Evolutionary conservation across 2,113 vertebrate genomes (phyloP).

Genomic region (Oreochromis tanganicae): DNA sequence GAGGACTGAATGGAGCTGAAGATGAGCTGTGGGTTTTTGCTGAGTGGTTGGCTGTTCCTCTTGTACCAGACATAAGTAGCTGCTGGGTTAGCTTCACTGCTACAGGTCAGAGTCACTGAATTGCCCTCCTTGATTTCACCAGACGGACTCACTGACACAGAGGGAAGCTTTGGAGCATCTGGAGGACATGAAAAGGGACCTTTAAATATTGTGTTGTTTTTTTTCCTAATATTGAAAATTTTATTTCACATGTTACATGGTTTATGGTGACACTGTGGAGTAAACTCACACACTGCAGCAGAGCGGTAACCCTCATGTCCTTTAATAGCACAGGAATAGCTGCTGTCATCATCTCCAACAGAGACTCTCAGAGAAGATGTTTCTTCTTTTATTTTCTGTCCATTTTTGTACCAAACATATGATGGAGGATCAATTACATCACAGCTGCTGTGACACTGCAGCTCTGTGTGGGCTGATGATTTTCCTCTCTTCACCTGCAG

Average conservation of each 20-base stretch:
- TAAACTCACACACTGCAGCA: neutral
- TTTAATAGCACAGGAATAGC: neutral
- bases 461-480: neutral
- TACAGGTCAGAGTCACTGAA: neutral
- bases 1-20: neutral
- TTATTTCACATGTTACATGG: neutral
- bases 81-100: neutral
- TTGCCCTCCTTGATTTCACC: no score
- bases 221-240: neutral
- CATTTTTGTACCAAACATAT: neutral
- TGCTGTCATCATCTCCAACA: neutral
- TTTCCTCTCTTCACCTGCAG: neutral
- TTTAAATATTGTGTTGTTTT: neutral
- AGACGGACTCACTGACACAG: neutral
- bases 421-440: neutral
- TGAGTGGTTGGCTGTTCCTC: no score
- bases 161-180: neutral
- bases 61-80: neutral
- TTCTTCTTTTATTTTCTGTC: neutral
- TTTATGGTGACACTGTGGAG: neutral
- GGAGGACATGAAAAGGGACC: fast-evolving
- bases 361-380: neutral
- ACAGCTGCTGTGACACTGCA: neutral
- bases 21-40: neutral
- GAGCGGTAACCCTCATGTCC: fast-evolving